A percentile compares a stretch with the other conserved stretches of the same genome.
phyloP scores from a whole-genome alignment of 2,113 vertebrate species.

The Aptenodytes patagonicus region DNA sequence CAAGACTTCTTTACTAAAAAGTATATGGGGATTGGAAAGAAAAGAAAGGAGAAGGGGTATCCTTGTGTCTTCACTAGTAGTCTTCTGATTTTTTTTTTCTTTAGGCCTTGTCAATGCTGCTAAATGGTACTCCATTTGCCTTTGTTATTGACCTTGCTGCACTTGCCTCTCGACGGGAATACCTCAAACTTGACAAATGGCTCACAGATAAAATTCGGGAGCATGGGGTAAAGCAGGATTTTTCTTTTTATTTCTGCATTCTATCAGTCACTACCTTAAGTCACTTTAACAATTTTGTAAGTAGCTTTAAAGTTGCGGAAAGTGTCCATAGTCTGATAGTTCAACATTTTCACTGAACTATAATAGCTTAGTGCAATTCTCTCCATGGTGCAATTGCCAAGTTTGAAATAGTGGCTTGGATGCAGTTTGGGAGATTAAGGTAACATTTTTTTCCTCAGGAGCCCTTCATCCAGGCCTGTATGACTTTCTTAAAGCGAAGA shows the following conservation, averaged over 20 bases:
- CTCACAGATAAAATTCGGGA: slow-evolving; percentile 99
- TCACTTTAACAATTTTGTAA: not conserved
- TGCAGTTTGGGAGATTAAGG: not conserved
- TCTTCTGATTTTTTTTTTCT: slow-evolving; percentile 56
- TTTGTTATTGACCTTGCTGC: slow-evolving; percentile 99
- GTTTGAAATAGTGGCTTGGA: slow-evolving; percentile 8
- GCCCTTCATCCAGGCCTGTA: slow-evolving; percentile 97
- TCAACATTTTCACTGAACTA: not conserved
- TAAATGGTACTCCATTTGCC: slow-evolving; percentile 99
- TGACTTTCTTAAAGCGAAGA: slow-evolving; percentile 97
- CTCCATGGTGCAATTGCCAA: slow-evolving; percentile 19
- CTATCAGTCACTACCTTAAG: slow-evolving; percentile 12
- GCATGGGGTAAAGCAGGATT: slow-evolving; percentile 87
- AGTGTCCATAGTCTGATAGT: not conserved
- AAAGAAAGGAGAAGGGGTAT: not conserved
- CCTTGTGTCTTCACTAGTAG: slow-evolving; percentile 35
- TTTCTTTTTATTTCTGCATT: slow-evolving; percentile 52
- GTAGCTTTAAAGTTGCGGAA: slow-evolving; percentile 33
- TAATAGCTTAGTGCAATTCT: slow-evolving; percentile 1
- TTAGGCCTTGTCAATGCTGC: slow-evolving; percentile 99
- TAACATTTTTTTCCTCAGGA: slow-evolving; percentile 74
- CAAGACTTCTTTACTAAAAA: not conserved
- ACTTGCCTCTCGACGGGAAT: slow-evolving; percentile 99
- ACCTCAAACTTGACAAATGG: slow-evolving; percentile 99
- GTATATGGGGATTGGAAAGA: not conserved